Percentiles rank a stretch among this genome's conserved stretches.
Conservation (phyloP, 2,888 invertebrate species). For the Limnephilus rhombicus region DNA sequence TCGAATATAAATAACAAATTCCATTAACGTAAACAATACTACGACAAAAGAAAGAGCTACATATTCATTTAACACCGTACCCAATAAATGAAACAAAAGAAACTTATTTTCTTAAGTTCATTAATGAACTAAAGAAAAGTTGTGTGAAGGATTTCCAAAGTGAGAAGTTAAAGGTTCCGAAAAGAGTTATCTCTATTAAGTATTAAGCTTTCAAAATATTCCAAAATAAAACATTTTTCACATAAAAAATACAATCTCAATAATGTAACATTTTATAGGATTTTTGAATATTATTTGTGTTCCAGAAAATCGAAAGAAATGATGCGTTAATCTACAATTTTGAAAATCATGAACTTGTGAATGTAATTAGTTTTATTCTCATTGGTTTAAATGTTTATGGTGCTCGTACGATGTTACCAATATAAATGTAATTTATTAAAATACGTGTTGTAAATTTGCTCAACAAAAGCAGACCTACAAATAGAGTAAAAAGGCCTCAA, state of each 20-base stretch:
- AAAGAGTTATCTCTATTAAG: background rate
- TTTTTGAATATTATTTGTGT: too few species aligned
- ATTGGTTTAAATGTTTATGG: too few species aligned
- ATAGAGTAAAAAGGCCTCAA: background rate
- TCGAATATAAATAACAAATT: background rate
- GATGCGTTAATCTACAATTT: too few species aligned
- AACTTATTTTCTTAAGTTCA: background rate
- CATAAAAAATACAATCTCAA: background rate
- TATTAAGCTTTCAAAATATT: background rate
- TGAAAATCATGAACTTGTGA: too few species aligned
- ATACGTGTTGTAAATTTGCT: background rate
- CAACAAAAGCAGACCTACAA: background rate
- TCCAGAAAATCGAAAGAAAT: background rate
- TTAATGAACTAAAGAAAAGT: background rate
- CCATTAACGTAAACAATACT: background rate
- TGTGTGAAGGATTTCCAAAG: background rate
- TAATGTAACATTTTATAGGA: background rate
- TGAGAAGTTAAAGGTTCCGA: background rate
- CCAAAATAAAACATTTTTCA: background rate
- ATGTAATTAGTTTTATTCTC: too few species aligned
- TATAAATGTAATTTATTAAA: background rate
- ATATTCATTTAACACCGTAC: background rate
- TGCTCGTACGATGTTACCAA: too few species aligned
- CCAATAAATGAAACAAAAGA: background rate
- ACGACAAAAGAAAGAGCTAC: background rate